phyloP scores from a whole-genome alignment of 2,888 invertebrate species.

The Notocelia uddmanniana region DNA sequence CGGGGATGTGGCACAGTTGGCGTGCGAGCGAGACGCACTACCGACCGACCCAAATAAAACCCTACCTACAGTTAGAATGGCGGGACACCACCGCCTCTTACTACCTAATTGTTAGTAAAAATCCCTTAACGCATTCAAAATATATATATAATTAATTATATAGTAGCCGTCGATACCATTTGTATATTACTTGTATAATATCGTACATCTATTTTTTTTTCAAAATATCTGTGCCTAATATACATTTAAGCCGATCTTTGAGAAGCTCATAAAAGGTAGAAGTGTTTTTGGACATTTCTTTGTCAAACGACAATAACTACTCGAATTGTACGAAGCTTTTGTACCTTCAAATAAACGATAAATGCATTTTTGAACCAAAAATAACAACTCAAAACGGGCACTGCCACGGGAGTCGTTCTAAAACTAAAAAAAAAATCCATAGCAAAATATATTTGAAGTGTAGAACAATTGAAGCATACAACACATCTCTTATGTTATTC shows the following conservation, averaged over 20 bases:
- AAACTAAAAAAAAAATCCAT: slow-evolving; percentile 42
- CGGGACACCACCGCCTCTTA: slow-evolving; percentile 69
- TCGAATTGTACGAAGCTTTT: slow-evolving; percentile 58
- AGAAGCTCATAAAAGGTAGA: slow-evolving; percentile 79
- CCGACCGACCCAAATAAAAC: slow-evolving; percentile 58
- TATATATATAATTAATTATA: slow-evolving; percentile 79
- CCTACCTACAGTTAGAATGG: slow-evolving; percentile 61
- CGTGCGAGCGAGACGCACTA: slow-evolving; percentile 60
- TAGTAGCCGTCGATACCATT: slow-evolving; percentile 72
- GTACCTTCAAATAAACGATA: slow-evolving; percentile 57
- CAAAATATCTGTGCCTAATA: slow-evolving; percentile 83
- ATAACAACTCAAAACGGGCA: slow-evolving; percentile 20
- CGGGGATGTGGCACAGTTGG: slow-evolving; percentile 45
- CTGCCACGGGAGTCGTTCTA: slow-evolving; percentile 22
- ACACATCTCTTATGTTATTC: slow-evolving; percentile 70
- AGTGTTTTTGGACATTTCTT: slow-evolving; percentile 68
- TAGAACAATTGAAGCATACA: slow-evolving; percentile 59
- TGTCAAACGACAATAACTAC: slow-evolving; percentile 61
- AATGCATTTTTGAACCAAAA: slow-evolving; percentile 58
- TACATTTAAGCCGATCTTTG: slow-evolving; percentile 82
- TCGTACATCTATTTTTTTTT: slow-evolving; percentile 75
- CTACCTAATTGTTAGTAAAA: slow-evolving; percentile 83
- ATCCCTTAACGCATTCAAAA: slow-evolving; percentile 84
- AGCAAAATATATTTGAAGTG: slow-evolving; percentile 45
- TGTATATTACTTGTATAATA: slow-evolving; percentile 79